Evolutionary conservation across 2,113 vertebrate genomes (phyloP), one percentile per base, ranked within the genome.

Genomic region (Rhinichthys klamathensis): DNA sequence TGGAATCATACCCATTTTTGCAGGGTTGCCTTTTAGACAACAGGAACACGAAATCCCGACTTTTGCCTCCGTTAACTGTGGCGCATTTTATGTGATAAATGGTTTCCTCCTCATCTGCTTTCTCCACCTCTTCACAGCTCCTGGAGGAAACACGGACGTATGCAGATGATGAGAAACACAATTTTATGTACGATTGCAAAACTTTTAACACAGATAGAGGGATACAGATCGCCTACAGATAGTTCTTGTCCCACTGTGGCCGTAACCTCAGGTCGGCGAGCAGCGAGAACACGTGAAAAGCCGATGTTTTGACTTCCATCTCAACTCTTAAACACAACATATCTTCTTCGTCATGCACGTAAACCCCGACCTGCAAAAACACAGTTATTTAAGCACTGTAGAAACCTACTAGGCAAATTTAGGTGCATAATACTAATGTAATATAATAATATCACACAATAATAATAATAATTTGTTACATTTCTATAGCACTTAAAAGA

Each of bases 291-390:
- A 95, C 96, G 85, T 93, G 94, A 90, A 89, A 67, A 0, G 96
- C 94, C 0, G 96, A 21, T 25, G 96, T 91, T 0, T 87, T 76
- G 54, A 97, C 95, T 0, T 89, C 85, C 81, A 96, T 98, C 92
- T 98, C 97, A 61, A 98, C 94, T 82, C 95, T 96, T 91, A 99
- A 96, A 77, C 96, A 97, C 73, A 99, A 93, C 90, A 95, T 95
- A 70, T 94, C 95, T 92, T 97, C 96, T 80, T 99, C 97, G 92
- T 99, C 98, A 87, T 97, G 92, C 0, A 93, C 97, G 91, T 96
- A 99, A 81, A 99, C 91, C 85, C 89, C 91, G 83, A 99, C 95
- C 98, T 99, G 11, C 46, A 65, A 41, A 56, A 58, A 60, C 32
- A 61, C 49, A 90, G 18, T 8, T 11, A 35, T 11, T 44, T 75